Base-by-base conservation (phyloP, 2,113 vertebrate species). In the Hippocampus comes region DNA sequence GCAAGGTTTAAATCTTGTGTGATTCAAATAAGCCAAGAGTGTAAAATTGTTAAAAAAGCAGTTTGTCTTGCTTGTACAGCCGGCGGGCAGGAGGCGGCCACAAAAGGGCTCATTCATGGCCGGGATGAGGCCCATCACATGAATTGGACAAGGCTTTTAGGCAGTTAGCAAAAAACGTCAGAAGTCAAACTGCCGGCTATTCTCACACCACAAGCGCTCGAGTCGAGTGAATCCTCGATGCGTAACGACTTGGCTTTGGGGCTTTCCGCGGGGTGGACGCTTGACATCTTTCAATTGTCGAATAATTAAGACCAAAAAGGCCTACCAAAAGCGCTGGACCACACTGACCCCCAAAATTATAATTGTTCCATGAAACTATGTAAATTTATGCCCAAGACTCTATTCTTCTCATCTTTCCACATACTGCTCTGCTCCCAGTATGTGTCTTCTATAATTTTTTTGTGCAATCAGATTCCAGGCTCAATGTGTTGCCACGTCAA, bases 61-160 rank as follows among this genome's bases (percentile, higher is more conserved):
- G 83, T 82, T 83, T 77, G 77, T 79, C 18, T 79, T 81, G 76
- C 46, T 71, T 56, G 42, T 20, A 0, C 63, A 23, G 71, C 74
- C 77, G n/a, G 1, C 66, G 59, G 82, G 61, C 76, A 46, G 65
- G 61, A 49, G 63, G 21, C 48, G 5, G 2, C 75, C 49, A 71
- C 63, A 20, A 81, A 38, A 23, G 67, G 67, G 4, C 27, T 53
- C 46, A 30, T 86, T 88, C 74, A 84, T 38, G 51, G 53, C 51
- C 10, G 20, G n/a, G 23, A 64, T 34, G 68, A 78, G 73, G 60
- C 56, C 12, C 18, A 67, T 82, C 86, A 69, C 59, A 78, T 57
- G 71, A 57, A 78, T 81, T 75, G 53, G 84, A 86, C 79, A 76
- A 41, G 84, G 68, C 11, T 75, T 20, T 77, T 71, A 67, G 25